These are phyloP conservation scores for Thalassarche chlororhynchos DNA, from an alignment of 2,113 vertebrate species.

Conservation along the genomic window DNA sequence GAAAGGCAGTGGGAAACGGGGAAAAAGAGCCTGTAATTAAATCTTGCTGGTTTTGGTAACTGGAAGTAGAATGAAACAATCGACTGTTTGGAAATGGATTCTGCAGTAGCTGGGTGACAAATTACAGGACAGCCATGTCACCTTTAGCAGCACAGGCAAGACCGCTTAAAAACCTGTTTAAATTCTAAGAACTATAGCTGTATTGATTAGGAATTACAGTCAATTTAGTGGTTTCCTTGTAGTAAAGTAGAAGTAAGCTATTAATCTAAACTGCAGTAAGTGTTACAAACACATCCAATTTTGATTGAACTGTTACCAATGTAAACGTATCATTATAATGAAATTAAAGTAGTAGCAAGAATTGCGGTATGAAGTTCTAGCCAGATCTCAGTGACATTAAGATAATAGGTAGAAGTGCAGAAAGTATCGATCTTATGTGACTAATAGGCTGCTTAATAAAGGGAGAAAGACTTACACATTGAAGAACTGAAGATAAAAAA, in stretches of 20 bases:
- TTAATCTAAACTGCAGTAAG: constrained; percentile 3
- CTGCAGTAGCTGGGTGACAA: background rate
- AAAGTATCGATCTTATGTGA: constrained; percentile 30
- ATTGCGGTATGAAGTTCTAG: background rate
- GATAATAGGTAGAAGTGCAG: constrained; percentile 14
- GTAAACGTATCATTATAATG: constrained; percentile 11
- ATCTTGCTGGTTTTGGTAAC: background rate
- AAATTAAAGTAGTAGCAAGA: constrained; percentile 41
- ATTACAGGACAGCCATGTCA: background rate
- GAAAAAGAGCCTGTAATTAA: background rate
- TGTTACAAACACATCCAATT: constrained; percentile 21
- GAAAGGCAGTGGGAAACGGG: background rate
- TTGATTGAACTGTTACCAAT: background rate
- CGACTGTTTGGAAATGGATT: background rate
- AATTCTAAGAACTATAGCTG: background rate
- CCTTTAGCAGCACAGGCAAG: background rate
- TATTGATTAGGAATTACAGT: constrained; percentile 50
- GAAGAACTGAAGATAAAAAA: background rate
- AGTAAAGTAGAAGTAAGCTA: background rate
- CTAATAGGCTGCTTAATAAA: constrained; percentile 12
- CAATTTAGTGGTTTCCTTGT: constrained; percentile 2
- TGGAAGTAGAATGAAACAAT: background rate
- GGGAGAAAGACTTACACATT: background rate
- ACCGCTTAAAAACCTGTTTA: background rate
- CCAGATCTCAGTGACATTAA: background rate